These are phyloP conservation scores for Coryphaenoides rupestris DNA, from an alignment of 2,113 vertebrate species.

Conservation along the genomic window DNA sequence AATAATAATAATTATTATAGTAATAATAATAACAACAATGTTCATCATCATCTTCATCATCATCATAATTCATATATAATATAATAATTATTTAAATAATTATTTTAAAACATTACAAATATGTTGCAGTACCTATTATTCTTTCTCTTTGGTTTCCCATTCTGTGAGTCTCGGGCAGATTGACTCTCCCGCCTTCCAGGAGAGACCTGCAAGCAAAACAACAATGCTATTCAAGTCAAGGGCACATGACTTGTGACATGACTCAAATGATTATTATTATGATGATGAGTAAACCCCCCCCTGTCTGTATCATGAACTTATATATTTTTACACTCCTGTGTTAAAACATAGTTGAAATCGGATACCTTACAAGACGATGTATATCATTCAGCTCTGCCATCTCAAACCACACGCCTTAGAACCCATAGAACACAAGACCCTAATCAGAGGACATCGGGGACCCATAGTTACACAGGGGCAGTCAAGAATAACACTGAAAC, in stretches of 20 bases:
- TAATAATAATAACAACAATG: neutral
- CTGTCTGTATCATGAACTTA: neutral
- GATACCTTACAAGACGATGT: constrained; percentile 53
- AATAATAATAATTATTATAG: too few species aligned
- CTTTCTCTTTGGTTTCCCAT: constrained; percentile 69
- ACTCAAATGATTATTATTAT: neutral
- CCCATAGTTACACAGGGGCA: constrained; percentile 44
- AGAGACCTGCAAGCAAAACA: constrained; percentile 78
- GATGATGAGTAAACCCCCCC: neutral
- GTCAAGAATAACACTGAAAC: constrained; percentile 20
- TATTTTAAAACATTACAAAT: neutral
- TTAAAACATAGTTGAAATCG: constrained; percentile 4
- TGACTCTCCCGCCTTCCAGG: constrained; percentile 82
- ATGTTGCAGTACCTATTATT: constrained; percentile 48
- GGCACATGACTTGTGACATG: neutral
- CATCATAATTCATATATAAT: too few species aligned
- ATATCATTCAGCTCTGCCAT: constrained; percentile 62
- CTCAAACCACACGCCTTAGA: constrained; percentile 35
- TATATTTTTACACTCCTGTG: neutral
- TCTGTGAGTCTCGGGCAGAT: constrained; percentile 73
- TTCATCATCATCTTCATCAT: too few species aligned
- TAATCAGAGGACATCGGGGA: constrained; percentile 34
- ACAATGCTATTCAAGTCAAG: neutral
- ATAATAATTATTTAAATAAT: neutral
- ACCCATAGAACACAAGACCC: constrained; percentile 27